These are phyloP conservation scores for Apaloderma vittatum DNA, from an alignment of 2,113 vertebrate genomes.

Conservation along the genomic window DNA sequence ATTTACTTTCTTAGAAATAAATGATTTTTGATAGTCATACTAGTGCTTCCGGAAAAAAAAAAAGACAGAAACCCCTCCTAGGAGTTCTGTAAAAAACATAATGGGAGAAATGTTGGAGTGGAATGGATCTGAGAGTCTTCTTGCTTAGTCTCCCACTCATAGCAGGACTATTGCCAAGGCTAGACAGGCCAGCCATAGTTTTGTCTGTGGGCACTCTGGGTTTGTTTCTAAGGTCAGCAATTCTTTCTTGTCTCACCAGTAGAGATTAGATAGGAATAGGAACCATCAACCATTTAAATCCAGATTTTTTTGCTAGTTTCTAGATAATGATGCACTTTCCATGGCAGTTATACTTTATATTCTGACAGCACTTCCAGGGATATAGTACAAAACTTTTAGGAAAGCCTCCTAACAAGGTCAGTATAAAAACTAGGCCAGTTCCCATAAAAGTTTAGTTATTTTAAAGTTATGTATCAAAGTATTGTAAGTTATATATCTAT, in stretches of 20 bases:
- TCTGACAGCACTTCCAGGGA: not conserved
- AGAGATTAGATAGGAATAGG: not conserved
- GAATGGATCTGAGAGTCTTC: not conserved
- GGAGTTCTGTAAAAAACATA: not conserved
- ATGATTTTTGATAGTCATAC: not conserved
- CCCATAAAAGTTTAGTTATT: conserved; percentile 15
- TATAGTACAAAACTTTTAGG: not conserved
- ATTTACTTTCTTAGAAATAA: not conserved
- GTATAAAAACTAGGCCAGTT: conserved; percentile 34
- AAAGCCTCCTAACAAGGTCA: not conserved
- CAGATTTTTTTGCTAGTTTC: not conserved
- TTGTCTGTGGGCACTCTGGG: not conserved
- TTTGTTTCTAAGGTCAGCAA: not conserved
- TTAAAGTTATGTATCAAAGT: conserved; percentile 34
- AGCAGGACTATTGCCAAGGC: not conserved
- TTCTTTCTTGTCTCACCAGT: not conserved
- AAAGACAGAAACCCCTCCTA: not conserved
- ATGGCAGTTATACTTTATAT: not conserved
- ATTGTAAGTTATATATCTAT: not conserved
- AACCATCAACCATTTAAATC: not conserved
- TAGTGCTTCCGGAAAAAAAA: not conserved
- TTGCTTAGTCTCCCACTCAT: not conserved
- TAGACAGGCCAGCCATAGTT: not conserved
- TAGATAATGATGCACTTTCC: not conserved
- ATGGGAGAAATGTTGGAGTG: not conserved